A percentile compares a stretch with the other conserved stretches of the same genome.
These are phyloP conservation scores for Scelioninae gen. 2 DNA, from an alignment of 2,888 invertebrate species.

Conservation along the genomic window DNA sequence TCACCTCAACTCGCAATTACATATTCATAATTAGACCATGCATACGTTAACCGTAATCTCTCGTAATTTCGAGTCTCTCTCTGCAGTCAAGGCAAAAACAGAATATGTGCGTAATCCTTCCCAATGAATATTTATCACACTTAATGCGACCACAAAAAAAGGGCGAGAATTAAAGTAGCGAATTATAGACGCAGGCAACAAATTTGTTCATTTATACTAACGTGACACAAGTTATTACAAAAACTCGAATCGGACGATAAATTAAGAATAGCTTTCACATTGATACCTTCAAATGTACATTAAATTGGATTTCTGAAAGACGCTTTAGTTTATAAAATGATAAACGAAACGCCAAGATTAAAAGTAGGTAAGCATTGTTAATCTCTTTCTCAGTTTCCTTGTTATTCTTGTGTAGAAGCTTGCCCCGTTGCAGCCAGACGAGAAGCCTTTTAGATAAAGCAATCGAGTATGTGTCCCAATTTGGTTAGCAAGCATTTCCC, in stretches of 20 bases:
- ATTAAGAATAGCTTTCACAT: too few species aligned
- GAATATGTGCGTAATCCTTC: conserved; percentile 46
- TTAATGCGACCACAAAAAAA: conserved; percentile 30
- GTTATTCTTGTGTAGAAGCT: conserved; percentile 23
- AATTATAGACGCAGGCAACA: conserved; percentile 8
- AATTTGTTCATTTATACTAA: conserved; percentile 11
- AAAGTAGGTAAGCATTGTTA: conserved; percentile 13
- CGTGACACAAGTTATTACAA: conserved; percentile 3
- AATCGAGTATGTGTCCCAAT: conserved; percentile 24
- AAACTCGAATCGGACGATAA: too few species aligned
- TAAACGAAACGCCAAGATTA: conserved; percentile 3
- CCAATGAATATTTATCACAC: conserved; percentile 46
- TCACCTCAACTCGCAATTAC: conserved; percentile 27
- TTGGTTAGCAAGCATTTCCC: conserved; percentile 6
- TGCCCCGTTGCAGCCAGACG: conserved; percentile 17
- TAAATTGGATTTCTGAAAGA: too few species aligned
- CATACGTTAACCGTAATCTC: conserved; percentile 46
- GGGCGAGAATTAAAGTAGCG: conserved; percentile 8
- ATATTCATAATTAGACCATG: conserved; percentile 53
- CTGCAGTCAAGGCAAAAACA: conserved; percentile 27
- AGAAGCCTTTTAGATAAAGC: conserved; percentile 30
- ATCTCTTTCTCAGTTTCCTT: conserved; percentile 2
- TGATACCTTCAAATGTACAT: too few species aligned
- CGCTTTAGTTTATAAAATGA: not conserved
- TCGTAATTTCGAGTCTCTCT: conserved; percentile 43